Conservation (phyloP, 2,888 invertebrate genomes). For the Frankliniella fusca region DNA sequence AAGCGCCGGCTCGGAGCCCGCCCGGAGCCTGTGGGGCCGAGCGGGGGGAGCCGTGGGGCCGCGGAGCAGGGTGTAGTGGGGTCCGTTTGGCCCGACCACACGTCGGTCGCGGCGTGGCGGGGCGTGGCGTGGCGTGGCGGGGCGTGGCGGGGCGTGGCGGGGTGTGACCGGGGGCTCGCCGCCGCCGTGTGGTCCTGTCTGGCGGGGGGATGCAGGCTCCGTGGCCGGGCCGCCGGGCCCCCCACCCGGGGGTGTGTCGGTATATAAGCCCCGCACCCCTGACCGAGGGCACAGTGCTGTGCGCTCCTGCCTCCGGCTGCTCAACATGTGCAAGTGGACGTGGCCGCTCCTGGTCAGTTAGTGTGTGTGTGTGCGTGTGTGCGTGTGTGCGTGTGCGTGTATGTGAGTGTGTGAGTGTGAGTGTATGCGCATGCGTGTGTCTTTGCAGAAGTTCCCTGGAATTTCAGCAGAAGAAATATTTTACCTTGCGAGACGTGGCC, state of each 20-base stretch:
- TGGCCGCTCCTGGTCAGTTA: slow-evolving; percentile 21
- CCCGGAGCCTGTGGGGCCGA: not conserved
- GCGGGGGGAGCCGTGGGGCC: not conserved
- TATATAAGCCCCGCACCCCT: slow-evolving; percentile 1
- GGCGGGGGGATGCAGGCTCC: no score
- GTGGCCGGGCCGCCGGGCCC: no score
- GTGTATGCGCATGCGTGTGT: no score
- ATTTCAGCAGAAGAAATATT: no score
- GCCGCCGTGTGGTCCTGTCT: not conserved
- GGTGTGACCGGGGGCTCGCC: not conserved
- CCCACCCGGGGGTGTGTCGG: not conserved
- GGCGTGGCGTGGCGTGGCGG: no score
- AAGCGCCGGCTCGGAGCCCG: not conserved
- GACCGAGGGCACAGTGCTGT: not conserved
- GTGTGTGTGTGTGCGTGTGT: not conserved
- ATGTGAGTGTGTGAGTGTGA: not conserved
- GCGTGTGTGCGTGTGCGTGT: not conserved
- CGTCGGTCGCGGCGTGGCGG: no score
- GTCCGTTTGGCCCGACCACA: no score
- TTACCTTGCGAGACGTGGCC: no score
- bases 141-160: no score
- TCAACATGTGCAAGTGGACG: slow-evolving; percentile 16
- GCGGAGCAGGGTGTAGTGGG: not conserved
- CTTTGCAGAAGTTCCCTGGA: no score
- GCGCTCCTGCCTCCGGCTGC: not conserved